Evolutionary conservation across 2,113 vertebrate genomes (phyloP).

Genomic region (Petrocephalus microphthalmus): DNA sequence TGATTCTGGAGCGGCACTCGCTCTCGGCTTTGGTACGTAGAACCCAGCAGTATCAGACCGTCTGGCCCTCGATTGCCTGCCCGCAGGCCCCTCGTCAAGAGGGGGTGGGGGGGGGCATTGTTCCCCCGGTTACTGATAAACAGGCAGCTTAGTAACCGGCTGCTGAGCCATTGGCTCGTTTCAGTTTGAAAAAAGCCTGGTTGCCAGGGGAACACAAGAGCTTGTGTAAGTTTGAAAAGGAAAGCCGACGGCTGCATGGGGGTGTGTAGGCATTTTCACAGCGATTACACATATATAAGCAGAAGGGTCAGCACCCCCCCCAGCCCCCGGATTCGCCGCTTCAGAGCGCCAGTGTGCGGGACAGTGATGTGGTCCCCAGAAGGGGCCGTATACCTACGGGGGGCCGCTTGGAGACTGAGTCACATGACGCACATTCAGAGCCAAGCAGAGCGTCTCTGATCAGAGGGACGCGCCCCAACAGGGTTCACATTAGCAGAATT

Average conservation of each 20-base stretch:
- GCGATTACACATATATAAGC: conserved; percentile 23
- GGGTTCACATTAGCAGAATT: conserved; percentile 37
- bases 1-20: not conserved
- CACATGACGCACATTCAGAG: not conserved
- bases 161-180: conserved; percentile 42
- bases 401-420: not conserved
- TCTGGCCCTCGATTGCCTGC: not conserved
- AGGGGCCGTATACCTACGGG: not conserved
- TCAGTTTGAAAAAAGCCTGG: conserved; percentile 27
- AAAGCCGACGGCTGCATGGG: conserved; percentile 9
- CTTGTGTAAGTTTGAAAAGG: conserved; percentile 44
- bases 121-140: conserved; percentile 48
- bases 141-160: conserved; percentile 44
- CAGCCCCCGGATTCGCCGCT: conserved; percentile 28
- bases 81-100: not conserved
- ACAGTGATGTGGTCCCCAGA: conserved; percentile 16
- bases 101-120: conserved; percentile 24
- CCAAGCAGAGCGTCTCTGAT: not conserved
- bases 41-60: conserved; percentile 33
- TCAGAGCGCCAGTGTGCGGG: conserved; percentile 15
- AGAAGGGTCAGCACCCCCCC: not conserved
- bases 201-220: conserved; percentile 40
- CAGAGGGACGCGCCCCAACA: conserved; percentile 8
- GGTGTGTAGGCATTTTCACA: conserved; percentile 31
- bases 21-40: not conserved